Percentiles rank a stretch among this genome's conserved stretches.
These are phyloP conservation scores for Sycophaga agraensis DNA, from an alignment of 1,140 invertebrate species.

Conservation along the genomic window DNA sequence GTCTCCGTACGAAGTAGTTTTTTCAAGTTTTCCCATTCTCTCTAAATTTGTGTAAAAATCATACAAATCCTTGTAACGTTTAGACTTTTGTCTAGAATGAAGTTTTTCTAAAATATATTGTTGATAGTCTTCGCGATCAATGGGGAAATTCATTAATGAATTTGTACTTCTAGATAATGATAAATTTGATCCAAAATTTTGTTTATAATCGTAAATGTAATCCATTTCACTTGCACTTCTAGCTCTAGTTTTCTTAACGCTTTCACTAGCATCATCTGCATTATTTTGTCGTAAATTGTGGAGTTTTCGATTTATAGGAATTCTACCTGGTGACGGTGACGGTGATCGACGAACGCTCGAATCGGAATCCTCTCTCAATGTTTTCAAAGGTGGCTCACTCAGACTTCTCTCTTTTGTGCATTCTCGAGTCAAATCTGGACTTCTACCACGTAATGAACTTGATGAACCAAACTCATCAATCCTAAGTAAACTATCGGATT, in stretches of 20 bases:
- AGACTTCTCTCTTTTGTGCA: slow-evolving; percentile 50
- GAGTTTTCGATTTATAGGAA: slow-evolving; percentile 68
- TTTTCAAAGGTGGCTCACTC: slow-evolving; percentile 54
- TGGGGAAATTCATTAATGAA: slow-evolving; percentile 51
- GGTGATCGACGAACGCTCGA: slow-evolving; percentile 44
- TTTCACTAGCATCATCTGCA: slow-evolving; percentile 32
- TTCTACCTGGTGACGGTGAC: slow-evolving; percentile 62
- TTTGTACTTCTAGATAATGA: slow-evolving; percentile 52
- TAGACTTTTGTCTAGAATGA: slow-evolving; percentile 72
- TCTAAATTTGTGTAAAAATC: slow-evolving; percentile 85
- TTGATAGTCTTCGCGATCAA: slow-evolving; percentile 65
- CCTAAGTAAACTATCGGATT: slow-evolving; percentile 46
- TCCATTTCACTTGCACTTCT: slow-evolving; percentile 65
- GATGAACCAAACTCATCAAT: slow-evolving; percentile 48
- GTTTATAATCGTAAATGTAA: slow-evolving; percentile 28
- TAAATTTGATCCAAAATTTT: slow-evolving; percentile 46
- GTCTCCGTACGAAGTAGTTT: slow-evolving; percentile 70
- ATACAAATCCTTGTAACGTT: slow-evolving; percentile 81
- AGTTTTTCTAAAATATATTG: slow-evolving; percentile 72
- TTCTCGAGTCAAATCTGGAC: slow-evolving; percentile 40
- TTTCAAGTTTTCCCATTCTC: slow-evolving; percentile 79
- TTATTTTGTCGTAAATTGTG: slow-evolving; percentile 52
- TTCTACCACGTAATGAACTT: slow-evolving; percentile 36
- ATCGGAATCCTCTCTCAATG: slow-evolving; percentile 39
- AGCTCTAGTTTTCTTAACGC: slow-evolving; percentile 56